A percentile compares a stretch with the other conserved stretches of the same genome.
phyloP scores from a whole-genome alignment of 30 jellyfish, hydroid and myxozoan genomes.

The Aurelia coerulea region DNA sequence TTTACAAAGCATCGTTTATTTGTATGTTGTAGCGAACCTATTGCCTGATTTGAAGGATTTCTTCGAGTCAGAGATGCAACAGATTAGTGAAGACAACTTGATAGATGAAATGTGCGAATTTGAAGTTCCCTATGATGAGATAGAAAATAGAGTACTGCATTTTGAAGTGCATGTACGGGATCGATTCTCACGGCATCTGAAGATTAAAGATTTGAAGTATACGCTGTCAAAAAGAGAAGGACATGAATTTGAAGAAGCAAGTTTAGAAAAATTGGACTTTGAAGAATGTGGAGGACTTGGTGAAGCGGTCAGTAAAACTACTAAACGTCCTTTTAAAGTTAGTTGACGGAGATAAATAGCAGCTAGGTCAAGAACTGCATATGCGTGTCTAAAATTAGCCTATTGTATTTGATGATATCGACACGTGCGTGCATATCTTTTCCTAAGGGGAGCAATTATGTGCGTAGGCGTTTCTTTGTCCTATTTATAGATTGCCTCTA shows the following conservation, averaged over 20 bases:
- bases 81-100: constrained; percentile 69
- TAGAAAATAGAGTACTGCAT: constrained; percentile 40
- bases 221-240: constrained; percentile 19
- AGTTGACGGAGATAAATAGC: too few species aligned
- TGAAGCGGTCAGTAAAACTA: constrained; percentile 7
- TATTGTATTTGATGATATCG: too few species aligned
- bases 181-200: constrained; percentile 77
- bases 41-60: constrained; percentile 74
- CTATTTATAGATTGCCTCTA: too few species aligned
- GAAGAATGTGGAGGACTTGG: constrained; percentile 20
- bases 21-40: constrained; percentile 67
- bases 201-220: constrained; percentile 59
- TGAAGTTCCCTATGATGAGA: constrained; percentile 68
- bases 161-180: constrained; percentile 84
- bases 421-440: too few species aligned
- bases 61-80: constrained; percentile 88
- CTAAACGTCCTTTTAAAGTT: neutral
- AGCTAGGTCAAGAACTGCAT: too few species aligned
- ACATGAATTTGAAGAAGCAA: constrained; percentile 23
- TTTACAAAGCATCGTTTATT: constrained; percentile 57
- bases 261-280: constrained; percentile 42
- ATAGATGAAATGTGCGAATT: constrained; percentile 92
- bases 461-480: too few species aligned
- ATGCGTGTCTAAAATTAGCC: too few species aligned
- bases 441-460: too few species aligned